Percentiles rank a stretch among this genome's conserved stretches.
Evolutionary conservation across 2,797 vertebrate species (phyloP).

Genomic region (Lithobates pipiens): DNA sequence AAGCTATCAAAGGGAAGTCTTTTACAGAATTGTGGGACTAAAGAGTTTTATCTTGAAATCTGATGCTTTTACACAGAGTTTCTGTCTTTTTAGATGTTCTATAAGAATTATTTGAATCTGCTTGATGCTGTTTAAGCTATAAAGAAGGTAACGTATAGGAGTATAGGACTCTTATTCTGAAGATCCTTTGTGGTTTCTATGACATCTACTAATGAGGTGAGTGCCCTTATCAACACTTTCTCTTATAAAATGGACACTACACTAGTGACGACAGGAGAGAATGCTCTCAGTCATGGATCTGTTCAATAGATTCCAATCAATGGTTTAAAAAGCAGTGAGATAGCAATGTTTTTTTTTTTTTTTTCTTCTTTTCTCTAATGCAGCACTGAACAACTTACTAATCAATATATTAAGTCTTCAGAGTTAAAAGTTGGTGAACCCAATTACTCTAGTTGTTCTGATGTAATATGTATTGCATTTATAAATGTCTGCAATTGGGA

Average conservation of each 20-base stretch:
- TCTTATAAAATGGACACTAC: conserved; percentile 39
- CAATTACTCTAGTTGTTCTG: neutral
- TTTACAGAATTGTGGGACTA: conserved; percentile 50
- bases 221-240: conserved; percentile 46
- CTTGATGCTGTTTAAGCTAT: conserved; percentile 48
- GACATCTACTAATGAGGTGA: conserved; percentile 51
- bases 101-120: conserved; percentile 53
- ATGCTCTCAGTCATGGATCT: conserved; percentile 25
- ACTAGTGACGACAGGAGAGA: conserved; percentile 29
- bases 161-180: conserved; percentile 41
- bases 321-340: conserved; percentile 3
- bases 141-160: conserved; percentile 46
- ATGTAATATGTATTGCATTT: neutral
- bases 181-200: conserved; percentile 40
- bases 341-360: conserved; percentile 14
- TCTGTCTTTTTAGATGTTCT: conserved; percentile 49
- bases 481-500: neutral
- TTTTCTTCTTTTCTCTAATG: neutral
- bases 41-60: conserved; percentile 54
- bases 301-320: conserved; percentile 24
- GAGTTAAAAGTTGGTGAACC: neutral
- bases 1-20: conserved; percentile 54
- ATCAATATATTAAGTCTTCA: conserved; percentile 8
- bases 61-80: conserved; percentile 48
- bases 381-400: conserved; percentile 11